These are phyloP conservation scores for Lycorma delicatula DNA, from an alignment of 1,140 invertebrate species.

Conservation along the genomic window DNA sequence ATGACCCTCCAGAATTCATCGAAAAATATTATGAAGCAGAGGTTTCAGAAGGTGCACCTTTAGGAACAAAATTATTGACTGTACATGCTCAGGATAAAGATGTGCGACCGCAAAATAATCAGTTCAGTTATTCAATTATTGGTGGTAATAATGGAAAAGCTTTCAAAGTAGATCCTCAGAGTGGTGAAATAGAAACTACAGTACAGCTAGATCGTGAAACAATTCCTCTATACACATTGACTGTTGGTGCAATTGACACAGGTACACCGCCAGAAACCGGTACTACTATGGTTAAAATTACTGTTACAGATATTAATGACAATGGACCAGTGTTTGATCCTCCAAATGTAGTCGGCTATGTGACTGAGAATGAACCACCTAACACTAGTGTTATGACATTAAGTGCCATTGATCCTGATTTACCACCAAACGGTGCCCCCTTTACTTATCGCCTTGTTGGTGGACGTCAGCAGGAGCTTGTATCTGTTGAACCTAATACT, in stretches of 20 bases:
- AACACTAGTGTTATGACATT: slow-evolving; percentile 77
- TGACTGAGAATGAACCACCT: slow-evolving; percentile 80
- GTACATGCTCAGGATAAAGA: slow-evolving; percentile 88
- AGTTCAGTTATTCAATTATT: slow-evolving; percentile 86
- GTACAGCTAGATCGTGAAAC: slow-evolving; percentile 73
- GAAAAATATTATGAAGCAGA: slow-evolving; percentile 62
- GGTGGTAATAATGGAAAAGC: slow-evolving; percentile 70
- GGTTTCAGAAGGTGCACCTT: slow-evolving; percentile 64
- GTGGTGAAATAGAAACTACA: slow-evolving; percentile 71
- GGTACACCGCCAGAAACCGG: slow-evolving; percentile 81
- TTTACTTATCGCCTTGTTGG: slow-evolving; percentile 74
- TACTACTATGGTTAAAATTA: slow-evolving; percentile 67
- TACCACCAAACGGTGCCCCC: slow-evolving; percentile 85
- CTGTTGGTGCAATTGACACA: slow-evolving; percentile 84
- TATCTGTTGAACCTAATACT: slow-evolving; percentile 66
- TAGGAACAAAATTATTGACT: slow-evolving; percentile 63
- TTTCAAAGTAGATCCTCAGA: slow-evolving; percentile 83
- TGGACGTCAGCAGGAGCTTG: slow-evolving; percentile 64
- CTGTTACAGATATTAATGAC: slow-evolving; percentile 82
- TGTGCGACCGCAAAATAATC: slow-evolving; percentile 80
- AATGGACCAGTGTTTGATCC: slow-evolving; percentile 80
- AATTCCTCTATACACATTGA: slow-evolving; percentile 62
- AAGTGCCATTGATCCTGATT: slow-evolving; percentile 76
- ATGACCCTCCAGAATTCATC: slow-evolving; percentile 88
- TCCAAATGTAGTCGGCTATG: slow-evolving; percentile 57